Conservation (phyloP, 2,113 vertebrate species). For the Elephantulus edwardii region DNA sequence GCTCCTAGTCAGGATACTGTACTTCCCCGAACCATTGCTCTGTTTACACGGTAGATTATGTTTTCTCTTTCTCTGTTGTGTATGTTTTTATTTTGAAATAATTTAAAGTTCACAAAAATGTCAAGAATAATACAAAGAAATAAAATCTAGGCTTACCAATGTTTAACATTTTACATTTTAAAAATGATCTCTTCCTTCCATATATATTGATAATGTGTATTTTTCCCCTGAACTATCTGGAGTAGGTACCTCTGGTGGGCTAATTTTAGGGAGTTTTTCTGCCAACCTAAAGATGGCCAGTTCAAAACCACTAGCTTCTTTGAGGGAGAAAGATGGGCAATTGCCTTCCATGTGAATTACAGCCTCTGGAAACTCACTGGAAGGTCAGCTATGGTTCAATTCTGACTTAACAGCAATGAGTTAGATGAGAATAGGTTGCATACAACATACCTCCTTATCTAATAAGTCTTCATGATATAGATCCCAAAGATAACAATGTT, state of each 20-base stretch:
- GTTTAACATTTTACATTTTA: neutral
- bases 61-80: neutral
- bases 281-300: no score
- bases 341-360: no score
- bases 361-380: no score
- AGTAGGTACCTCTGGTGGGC: no score
- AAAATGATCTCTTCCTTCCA: neutral
- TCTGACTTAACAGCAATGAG: no score
- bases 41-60: neutral
- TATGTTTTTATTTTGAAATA: neutral
- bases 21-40: neutral
- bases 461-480: neutral
- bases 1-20: neutral
- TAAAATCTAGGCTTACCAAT: neutral
- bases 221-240: neutral
- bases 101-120: slow-evolving; percentile 18
- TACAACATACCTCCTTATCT: neutral
- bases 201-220: neutral
- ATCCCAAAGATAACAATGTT: neutral
- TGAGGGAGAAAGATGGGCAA: no score
- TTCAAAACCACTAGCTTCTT: no score
- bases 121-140: neutral
- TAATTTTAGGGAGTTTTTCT: no score
- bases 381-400: no score
- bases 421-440: neutral